Evolutionary conservation across 2,888 invertebrate genomes (phyloP).

Genomic region (Standfussiana lucernea): DNA sequence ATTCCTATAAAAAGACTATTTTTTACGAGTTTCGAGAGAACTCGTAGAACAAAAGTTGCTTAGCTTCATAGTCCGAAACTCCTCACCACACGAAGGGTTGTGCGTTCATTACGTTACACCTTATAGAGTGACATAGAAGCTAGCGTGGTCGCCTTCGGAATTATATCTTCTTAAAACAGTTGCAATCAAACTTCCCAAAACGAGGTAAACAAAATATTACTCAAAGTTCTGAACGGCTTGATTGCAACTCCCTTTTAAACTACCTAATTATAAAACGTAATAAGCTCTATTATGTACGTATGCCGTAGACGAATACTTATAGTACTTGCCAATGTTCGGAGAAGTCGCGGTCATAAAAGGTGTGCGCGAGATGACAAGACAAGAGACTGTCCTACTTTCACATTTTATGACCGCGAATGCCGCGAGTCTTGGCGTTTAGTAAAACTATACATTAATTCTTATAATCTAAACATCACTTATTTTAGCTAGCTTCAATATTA

Average conservation of each 20-base stretch:
- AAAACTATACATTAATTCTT: conserved; percentile 17
- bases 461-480: conserved; percentile 35
- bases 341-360: neutral
- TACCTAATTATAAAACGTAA: conserved; percentile 17
- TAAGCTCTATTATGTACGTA: conserved; percentile 67
- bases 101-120: neutral
- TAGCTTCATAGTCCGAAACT: too few relatives aligned
- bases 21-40: neutral
- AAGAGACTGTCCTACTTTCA: neutral
- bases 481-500: conserved; percentile 19
- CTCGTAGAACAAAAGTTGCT: neutral
- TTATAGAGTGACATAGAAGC: neutral
- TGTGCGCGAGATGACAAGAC: neutral
- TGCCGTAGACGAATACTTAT: conserved; percentile 42
- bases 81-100: neutral
- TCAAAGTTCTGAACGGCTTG: conserved; percentile 1
- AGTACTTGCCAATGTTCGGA: neutral
- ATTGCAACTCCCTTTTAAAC: conserved; percentile 24
- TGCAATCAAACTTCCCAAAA: conserved; percentile 25
- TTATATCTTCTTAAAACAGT: conserved; percentile 3
- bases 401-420: neutral
- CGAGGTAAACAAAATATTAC: neutral
- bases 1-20: neutral
- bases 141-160: neutral
- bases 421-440: neutral